Percentiles rank a stretch among this genome's conserved stretches.
Conservation (phyloP, 2,797 vertebrate genomes). For the Neosilurus mollespiculum region DNA sequence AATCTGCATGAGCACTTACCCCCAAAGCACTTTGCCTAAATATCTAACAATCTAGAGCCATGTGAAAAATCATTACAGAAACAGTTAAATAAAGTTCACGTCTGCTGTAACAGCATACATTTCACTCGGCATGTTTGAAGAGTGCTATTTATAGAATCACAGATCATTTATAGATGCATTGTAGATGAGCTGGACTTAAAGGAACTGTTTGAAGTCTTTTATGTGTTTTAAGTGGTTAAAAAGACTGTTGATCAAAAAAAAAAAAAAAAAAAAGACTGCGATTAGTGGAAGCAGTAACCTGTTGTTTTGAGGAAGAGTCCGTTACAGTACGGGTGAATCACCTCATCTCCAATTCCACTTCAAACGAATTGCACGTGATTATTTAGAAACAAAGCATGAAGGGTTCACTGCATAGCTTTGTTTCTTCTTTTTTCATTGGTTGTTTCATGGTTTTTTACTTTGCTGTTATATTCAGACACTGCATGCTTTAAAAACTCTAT, state of each 20-base stretch:
- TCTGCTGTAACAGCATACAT: not conserved
- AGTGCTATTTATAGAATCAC: not conserved
- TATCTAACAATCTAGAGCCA: not conserved
- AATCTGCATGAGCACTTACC: not conserved
- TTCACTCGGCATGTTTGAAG: not conserved
- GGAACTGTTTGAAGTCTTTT: not conserved
- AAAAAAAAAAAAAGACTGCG: not conserved
- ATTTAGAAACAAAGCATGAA: not conserved
- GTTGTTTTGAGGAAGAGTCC: conserved; percentile 11
- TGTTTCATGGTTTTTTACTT: too few relatives aligned
- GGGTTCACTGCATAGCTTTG: not conserved
- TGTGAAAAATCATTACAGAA: not conserved
- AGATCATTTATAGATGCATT: not conserved
- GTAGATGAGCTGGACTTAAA: not conserved
- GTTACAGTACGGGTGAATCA: conserved; percentile 16
- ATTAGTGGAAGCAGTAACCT: not conserved
- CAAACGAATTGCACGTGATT: not conserved
- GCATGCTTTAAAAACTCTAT: too few relatives aligned
- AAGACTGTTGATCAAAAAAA: too few relatives aligned
- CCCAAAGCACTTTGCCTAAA: not conserved
- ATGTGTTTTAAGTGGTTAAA: conserved; percentile 2
- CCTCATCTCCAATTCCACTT: not conserved
- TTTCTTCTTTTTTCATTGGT: not conserved
- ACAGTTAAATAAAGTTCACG: not conserved
- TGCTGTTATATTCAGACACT: not conserved